Evolutionary conservation across 30 jellyfish, hydroid and myxozoan genomes (phyloP).

Genomic region (Aurelia sp.): DNA sequence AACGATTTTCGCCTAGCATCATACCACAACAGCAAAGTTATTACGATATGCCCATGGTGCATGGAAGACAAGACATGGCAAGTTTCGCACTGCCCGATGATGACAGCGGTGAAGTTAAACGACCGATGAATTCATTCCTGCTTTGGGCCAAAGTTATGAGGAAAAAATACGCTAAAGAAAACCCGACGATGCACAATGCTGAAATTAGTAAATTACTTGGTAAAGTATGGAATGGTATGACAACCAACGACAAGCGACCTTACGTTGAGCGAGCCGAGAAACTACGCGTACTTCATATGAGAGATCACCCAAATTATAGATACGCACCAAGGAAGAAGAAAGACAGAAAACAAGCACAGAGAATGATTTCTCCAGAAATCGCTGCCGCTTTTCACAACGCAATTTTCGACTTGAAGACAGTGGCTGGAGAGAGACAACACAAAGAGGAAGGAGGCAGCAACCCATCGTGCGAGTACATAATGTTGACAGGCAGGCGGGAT

Average conservation of each 20-base stretch:
- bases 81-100: constrained; percentile 65
- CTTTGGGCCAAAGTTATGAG: constrained; percentile 99
- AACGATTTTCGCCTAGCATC: constrained; percentile 51
- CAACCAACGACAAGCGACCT: constrained; percentile 94
- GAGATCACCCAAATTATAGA: constrained; percentile 94
- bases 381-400: constrained; percentile 95
- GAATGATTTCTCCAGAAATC: constrained; percentile 92
- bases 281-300: constrained; percentile 92
- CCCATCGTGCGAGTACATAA: constrained; percentile 48
- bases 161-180: constrained; percentile 88
- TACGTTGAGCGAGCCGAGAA: constrained; percentile 91
- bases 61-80: constrained; percentile 56
- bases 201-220: constrained; percentile 96
- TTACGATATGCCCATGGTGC: constrained; percentile 60
- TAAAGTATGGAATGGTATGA: constrained; percentile 94
- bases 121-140: constrained; percentile 97
- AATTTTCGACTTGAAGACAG: constrained; percentile 81
- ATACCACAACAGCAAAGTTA: constrained; percentile 56
- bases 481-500: constrained; percentile 68
- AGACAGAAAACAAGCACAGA: constrained; percentile 77
- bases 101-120: constrained; percentile 89
- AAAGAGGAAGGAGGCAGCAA: constrained; percentile 33
- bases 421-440: constrained; percentile 13
- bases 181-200: constrained; percentile 98
- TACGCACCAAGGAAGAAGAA: constrained; percentile 96